Evolutionary conservation across 53 echinoderm and acorn worm species (phyloP), one percentile per base, ranked within the genome.

Genomic region (Echinometra lucunter): DNA sequence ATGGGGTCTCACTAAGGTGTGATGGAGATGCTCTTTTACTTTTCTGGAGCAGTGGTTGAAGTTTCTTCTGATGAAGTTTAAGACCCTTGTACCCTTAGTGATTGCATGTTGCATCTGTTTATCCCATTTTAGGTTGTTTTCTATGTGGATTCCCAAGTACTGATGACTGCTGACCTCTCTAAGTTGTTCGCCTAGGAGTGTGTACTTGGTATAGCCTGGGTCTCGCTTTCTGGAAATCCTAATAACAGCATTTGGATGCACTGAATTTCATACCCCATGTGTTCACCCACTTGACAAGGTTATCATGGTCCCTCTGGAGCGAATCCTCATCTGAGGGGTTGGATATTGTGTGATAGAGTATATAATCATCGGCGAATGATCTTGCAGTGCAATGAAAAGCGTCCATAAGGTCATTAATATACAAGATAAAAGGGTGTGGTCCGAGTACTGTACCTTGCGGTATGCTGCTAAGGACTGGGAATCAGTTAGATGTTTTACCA

Each of bases 181-280:
- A 23, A 89, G 57, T 44, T 89, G 90, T 89, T 89, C 1, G 35
- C 90, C 90, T 16, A 89, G 57, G 56, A 89, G 90, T 49, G 45
- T 55, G 57, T 89, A 89, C 16, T 49, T 89, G 55, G 56, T 53
- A 89, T 89, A 32, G 13, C 90, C 90, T 89, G 57, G 90, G 13
- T 89, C 2, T 44, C 56, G 53, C 55, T 58, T 89, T 49, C 45
- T 89, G 23, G 90, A 89, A 7, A 89, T 89, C 47, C 56, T 89
- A 9, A 89, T 47, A n/a, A 89, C 56, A 89, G 90, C 90, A 89
- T 49, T 89, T 89, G 16, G 57, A 19, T 89, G 90, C 90, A 34
- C 53, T 89, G 90, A 89, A 89, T 89, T 89, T 58, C 88, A 89
- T 89, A 7, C 90, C 90, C 90, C 90, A 89, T 89, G 90, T 89